phyloP scores from a whole-genome alignment of 2,113 vertebrate genomes.

The Archocentrus centrarchus region DNA sequence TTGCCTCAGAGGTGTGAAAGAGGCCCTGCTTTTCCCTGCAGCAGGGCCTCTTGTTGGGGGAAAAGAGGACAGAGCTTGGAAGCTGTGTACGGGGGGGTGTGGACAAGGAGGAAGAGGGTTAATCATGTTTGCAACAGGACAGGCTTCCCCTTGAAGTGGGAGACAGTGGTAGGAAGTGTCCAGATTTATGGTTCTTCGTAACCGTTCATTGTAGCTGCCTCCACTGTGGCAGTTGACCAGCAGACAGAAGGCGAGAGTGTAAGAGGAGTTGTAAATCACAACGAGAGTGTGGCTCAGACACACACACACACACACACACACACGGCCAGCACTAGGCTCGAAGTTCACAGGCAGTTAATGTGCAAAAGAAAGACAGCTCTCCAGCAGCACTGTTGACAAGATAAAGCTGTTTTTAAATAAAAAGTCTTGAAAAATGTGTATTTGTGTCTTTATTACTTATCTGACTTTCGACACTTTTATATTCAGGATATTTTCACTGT shows the following conservation, averaged over 20 bases:
- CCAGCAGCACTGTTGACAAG: slow-evolving; percentile 45
- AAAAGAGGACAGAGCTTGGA: slow-evolving; percentile 16
- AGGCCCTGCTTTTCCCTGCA: slow-evolving; percentile 42
- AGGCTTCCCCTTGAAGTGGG: slow-evolving; percentile 81
- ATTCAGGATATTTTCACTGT: neutral
- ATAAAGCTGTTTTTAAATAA: slow-evolving; percentile 45
- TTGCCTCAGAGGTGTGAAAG: slow-evolving; percentile 62
- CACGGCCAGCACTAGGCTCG: slow-evolving; percentile 43
- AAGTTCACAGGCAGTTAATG: slow-evolving; percentile 61
- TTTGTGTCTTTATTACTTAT: neutral
- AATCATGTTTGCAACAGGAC: slow-evolving; percentile 81
- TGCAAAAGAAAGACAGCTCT: slow-evolving; percentile 56
- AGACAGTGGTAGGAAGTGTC: slow-evolving; percentile 84
- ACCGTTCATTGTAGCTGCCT: slow-evolving; percentile 69
- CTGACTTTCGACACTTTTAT: slow-evolving; percentile 11
- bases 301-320: slow-evolving; percentile 55
- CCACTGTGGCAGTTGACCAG: slow-evolving; percentile 75
- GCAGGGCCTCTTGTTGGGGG: slow-evolving; percentile 40
- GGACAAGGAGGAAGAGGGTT: slow-evolving; percentile 68
- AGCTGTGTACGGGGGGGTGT: slow-evolving; percentile 46
- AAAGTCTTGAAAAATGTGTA: neutral
- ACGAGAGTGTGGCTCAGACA: slow-evolving; percentile 70
- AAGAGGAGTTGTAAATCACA: slow-evolving; percentile 78
- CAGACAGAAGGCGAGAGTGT: slow-evolving; percentile 72
- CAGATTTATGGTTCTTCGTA: slow-evolving; percentile 80